Evolutionary conservation across 2,113 vertebrate genomes (phyloP).

Genomic region (Labrus mixtus): DNA sequence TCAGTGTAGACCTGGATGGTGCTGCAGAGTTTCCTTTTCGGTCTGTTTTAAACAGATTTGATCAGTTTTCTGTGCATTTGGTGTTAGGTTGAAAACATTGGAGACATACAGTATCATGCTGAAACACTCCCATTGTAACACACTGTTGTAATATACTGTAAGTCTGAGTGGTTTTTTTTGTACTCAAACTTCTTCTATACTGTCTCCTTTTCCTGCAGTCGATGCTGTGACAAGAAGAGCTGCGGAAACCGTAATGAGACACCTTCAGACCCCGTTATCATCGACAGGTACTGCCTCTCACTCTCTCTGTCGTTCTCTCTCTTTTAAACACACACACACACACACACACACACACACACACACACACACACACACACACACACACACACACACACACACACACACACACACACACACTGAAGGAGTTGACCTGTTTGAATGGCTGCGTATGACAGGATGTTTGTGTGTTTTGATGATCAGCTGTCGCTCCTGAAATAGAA

Average conservation of each 20-base stretch:
- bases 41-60: constrained; percentile 38
- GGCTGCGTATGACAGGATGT: constrained; percentile 22
- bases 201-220: constrained; percentile 80
- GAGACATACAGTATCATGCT: constrained; percentile 6
- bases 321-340: neutral
- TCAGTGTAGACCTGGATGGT: constrained; percentile 35
- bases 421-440: constrained; percentile 48
- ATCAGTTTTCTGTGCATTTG: constrained; percentile 44
- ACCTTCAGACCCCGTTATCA: constrained; percentile 97
- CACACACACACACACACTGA: constrained; percentile 2
- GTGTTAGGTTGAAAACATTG: constrained; percentile 17
- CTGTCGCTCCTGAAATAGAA: constrained; percentile 55
- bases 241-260: constrained; percentile 98
- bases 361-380: neutral
- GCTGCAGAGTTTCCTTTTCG: constrained; percentile 27
- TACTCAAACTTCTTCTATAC: constrained; percentile 27
- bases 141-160: constrained; percentile 32
- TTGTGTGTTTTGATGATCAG: constrained; percentile 51
- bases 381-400: constrained; percentile 19
- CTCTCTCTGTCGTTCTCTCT: constrained; percentile 18
- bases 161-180: constrained; percentile 14
- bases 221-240: constrained; percentile 98
- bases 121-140: constrained; percentile 16
- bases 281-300: constrained; percentile 90
- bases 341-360: constrained; percentile 6